Percentiles rank a stretch among this genome's conserved stretches.
These are phyloP conservation scores for Neomorphus geoffroyi DNA, from an alignment of 2,797 vertebrate species.

Conservation along the genomic window DNA sequence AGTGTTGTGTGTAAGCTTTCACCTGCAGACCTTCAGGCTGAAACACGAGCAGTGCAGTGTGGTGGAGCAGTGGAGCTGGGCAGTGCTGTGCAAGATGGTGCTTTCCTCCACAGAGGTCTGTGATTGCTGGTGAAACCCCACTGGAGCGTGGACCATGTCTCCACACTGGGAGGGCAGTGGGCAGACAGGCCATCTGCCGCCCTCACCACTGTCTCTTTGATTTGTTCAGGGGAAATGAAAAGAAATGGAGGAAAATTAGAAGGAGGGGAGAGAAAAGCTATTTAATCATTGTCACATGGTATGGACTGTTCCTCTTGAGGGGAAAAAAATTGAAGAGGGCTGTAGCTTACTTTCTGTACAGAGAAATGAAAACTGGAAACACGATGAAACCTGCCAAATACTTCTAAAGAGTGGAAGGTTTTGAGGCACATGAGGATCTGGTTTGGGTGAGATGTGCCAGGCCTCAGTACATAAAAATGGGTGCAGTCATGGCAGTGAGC, in stretches of 20 bases:
- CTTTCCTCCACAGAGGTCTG: not conserved
- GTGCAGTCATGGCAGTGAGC: accelerated
- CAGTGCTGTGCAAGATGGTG: accelerated
- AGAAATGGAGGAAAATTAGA: not conserved
- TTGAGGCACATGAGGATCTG: not conserved
- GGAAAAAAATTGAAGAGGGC: not conserved
- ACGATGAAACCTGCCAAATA: not conserved
- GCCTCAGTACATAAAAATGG: not conserved
- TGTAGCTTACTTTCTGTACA: not conserved
- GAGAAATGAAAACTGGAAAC: not conserved
- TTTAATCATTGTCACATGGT: not conserved
- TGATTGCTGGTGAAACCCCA: accelerated
- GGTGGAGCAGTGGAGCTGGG: accelerated
- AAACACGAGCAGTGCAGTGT: accelerated
- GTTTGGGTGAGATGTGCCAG: not conserved
- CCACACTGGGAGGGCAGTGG: not conserved
- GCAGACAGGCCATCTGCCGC: not conserved
- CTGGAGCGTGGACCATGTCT: accelerated
- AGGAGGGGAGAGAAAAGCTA: not conserved
- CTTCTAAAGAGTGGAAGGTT: not conserved
- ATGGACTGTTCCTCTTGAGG: not conserved
- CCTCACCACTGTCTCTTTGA: accelerated
- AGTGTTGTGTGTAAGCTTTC: not conserved
- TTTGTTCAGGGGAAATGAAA: accelerated
- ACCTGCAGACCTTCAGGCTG: not conserved